Base-by-base conservation (phyloP, 2,888 invertebrate species). In the Rhopalosiphum nymphaeae region DNA sequence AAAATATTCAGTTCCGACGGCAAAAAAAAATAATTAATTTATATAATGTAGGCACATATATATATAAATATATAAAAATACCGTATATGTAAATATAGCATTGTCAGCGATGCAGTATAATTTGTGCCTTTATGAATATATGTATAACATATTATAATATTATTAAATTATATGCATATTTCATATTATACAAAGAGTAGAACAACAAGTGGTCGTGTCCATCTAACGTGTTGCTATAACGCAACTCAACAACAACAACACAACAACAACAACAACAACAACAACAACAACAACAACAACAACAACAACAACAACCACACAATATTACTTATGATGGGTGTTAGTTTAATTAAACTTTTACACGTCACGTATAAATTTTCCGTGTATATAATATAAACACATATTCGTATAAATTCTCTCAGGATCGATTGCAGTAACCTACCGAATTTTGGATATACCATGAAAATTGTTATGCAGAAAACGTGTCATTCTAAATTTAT, bases 181-280 rank as follows among this genome's bases (percentile, higher is more conserved):
- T 16, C 21, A 36, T 78, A 78, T 36, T 36, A 42, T 78, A 21
- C 78, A 36, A 78, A 78, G 21, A 21, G 78, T 78, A 78, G 21
- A 78, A 53, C 42, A 89, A 89, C 56, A 89, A 89, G 89, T 89
- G 89, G 57, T 29, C 44, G 89, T 49, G 36, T 56, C 89, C 16
- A 57, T 57, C 29, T 29, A 26, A 57, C 89, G 56, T 42, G 89
- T 89, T 56, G 56, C 78, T 78, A 78, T 9, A 67, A 78, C 36
- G 36, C 21, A 78, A 36, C 36, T 36, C 67, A 78, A 67, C 13
- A 67, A 67, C 13, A 67, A 4, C 67, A 61, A n/a, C 61, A 46
- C 9, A 46, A 67, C n/a, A 78, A 78, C 36, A 67, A 4, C 67
- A 61, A n/a, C 61, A n/a, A 46, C 9, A 46, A 67, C n/a, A 78